Conservation (phyloP, 1,140 invertebrate genomes). For the Drosophila oshimai region DNA sequence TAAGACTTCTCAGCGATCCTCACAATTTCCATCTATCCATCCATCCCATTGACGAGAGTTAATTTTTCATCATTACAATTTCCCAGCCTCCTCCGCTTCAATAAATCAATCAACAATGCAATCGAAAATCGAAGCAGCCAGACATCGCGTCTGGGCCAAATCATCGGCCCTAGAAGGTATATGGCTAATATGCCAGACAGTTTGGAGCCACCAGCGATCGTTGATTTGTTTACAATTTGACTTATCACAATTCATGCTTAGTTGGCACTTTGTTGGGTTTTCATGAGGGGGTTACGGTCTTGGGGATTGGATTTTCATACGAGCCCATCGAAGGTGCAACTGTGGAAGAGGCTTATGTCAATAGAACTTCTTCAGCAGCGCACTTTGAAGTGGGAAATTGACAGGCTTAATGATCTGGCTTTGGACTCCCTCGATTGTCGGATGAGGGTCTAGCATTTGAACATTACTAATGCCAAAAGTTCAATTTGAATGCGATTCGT, state of each 20-base stretch:
- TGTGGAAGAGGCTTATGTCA: conserved; percentile 53
- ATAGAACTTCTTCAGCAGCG: conserved; percentile 78
- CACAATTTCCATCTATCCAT: conserved; percentile 32
- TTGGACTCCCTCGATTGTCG: background rate
- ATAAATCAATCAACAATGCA: conserved; percentile 80
- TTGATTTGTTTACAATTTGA: conserved; percentile 75
- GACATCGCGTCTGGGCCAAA: conserved; percentile 51
- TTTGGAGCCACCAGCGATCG: conserved; percentile 60
- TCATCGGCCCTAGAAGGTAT: conserved; percentile 46
- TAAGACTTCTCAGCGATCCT: conserved; percentile 20
- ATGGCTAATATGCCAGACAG: conserved; percentile 78
- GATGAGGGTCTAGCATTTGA: background rate
- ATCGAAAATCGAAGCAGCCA: conserved; percentile 36
- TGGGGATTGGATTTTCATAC: background rate
- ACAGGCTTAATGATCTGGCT: conserved; percentile 66
- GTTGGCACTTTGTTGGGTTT: conserved; percentile 76
- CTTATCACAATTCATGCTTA: conserved; percentile 79
- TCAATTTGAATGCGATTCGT: conserved; percentile 38
- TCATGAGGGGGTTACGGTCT: background rate
- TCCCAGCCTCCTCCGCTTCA: conserved; percentile 45
- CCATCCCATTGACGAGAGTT: conserved; percentile 64
- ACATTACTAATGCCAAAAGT: conserved; percentile 11
- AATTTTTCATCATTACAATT: conserved; percentile 82
- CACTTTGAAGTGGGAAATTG: conserved; percentile 67
- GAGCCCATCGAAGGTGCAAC: conserved; percentile 9